Evolutionary conservation across 1,140 invertebrate genomes (phyloP).

Genomic region (Drosophila baimaii): DNA sequence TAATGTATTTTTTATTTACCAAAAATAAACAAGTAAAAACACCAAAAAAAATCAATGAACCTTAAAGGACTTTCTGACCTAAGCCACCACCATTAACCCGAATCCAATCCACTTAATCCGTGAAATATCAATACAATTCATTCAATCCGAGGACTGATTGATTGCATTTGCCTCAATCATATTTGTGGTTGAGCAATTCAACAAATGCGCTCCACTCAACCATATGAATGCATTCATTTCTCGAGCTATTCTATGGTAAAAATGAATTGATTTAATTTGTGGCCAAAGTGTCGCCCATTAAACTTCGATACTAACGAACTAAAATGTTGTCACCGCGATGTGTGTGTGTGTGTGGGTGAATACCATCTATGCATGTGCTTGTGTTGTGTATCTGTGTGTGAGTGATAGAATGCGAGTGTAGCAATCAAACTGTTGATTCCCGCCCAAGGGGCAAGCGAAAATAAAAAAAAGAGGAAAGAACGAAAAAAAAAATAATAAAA

Average conservation of each 20-base stretch:
- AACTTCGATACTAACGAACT: conserved; percentile 55
- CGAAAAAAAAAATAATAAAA: conserved; percentile 49
- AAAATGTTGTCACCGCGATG: conserved; percentile 22
- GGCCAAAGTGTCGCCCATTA: conserved; percentile 50
- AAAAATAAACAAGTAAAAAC: too few species aligned
- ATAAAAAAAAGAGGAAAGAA: background rate
- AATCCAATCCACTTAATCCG: background rate
- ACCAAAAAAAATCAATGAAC: too few species aligned
- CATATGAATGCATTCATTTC: conserved; percentile 26
- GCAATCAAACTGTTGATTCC: conserved; percentile 72
- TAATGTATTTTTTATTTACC: too few species aligned
- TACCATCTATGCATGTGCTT: background rate
- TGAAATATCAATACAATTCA: conserved; percentile 5
- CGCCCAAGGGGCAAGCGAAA: conserved; percentile 36
- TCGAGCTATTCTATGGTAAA: conserved; percentile 27
- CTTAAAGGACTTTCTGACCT: background rate
- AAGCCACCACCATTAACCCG: background rate
- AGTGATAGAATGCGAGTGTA: conserved; percentile 34
- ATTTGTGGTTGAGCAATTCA: conserved; percentile 27
- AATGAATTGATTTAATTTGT: conserved; percentile 52
- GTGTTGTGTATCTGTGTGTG: conserved; percentile 16
- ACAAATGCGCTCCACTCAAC: conserved; percentile 24
- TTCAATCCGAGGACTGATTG: conserved; percentile 23
- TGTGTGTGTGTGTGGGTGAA: background rate
- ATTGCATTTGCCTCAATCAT: conserved; percentile 30